phyloP scores from a whole-genome alignment of 2,113 vertebrate genomes.

The Ciconia stormi region DNA sequence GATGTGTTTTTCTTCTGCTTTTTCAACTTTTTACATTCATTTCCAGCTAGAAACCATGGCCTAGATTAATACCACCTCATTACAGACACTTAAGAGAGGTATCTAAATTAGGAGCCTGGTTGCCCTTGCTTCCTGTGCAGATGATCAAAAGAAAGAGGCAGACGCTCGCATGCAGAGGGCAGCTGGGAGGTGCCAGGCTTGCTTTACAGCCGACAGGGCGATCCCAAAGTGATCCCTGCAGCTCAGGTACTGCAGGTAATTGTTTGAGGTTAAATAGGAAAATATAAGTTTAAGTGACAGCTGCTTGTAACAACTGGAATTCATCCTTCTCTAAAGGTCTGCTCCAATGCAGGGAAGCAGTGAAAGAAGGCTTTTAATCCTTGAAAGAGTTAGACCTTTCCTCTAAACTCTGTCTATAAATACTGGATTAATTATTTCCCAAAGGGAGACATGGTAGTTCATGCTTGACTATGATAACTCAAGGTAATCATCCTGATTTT shows the following conservation, averaged over 20 bases:
- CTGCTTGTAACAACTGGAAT: neutral
- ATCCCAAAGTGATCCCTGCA: neutral
- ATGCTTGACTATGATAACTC: neutral
- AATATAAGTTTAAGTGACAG: neutral
- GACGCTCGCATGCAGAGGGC: rapidly evolving
- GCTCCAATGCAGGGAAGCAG: neutral
- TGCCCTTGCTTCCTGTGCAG: neutral
- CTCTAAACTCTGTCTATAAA: neutral
- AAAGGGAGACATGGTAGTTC: neutral
- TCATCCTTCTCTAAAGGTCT: neutral
- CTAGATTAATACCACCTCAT: neutral
- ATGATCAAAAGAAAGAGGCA: neutral
- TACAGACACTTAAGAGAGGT: neutral
- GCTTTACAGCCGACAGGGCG: too few species aligned
- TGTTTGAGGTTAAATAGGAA: neutral
- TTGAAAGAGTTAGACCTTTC: neutral
- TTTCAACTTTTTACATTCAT: neutral
- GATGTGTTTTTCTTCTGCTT: neutral
- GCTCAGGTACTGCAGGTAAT: neutral
- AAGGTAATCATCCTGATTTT: neutral
- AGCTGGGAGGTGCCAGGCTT: neutral
- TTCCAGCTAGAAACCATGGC: neutral
- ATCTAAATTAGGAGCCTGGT: neutral
- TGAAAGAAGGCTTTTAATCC: neutral
- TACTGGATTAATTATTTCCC: neutral